These are phyloP conservation scores for Dicerorhinus sumatrensis DNA, from an alignment of 2,113 vertebrate genomes.

Conservation along the genomic window DNA sequence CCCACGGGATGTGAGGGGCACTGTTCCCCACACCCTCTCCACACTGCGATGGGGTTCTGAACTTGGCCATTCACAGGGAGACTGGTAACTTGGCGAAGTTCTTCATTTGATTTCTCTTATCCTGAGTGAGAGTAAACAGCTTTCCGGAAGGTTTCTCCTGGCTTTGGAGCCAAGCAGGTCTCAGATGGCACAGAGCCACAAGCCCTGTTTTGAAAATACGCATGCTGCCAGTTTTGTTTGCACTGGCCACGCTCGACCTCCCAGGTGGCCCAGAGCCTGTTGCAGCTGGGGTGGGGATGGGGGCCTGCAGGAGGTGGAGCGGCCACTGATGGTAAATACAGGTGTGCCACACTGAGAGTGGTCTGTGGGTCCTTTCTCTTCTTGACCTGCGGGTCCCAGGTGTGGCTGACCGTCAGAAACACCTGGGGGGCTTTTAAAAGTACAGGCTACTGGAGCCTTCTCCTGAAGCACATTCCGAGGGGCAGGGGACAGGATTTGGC, in stretches of 20 bases:
- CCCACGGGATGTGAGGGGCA: background rate
- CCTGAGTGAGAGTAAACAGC: background rate
- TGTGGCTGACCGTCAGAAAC: background rate
- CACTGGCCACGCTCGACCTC: background rate
- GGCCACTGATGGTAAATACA: background rate
- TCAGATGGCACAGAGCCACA: background rate
- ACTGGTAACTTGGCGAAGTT: accelerated
- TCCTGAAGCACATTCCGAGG: background rate
- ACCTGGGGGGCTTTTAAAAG: background rate
- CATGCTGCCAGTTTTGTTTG: background rate
- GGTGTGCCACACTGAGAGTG: background rate
- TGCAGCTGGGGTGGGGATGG: background rate
- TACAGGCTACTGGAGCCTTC: background rate
- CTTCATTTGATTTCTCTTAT: background rate
- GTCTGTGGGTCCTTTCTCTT: background rate
- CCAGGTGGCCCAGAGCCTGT: background rate
- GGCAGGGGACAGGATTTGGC: background rate
- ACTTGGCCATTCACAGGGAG: background rate
- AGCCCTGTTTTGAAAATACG: background rate
- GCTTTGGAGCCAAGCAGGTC: background rate
- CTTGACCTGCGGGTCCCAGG: background rate
- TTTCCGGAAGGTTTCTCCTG: background rate
- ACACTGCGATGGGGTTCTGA: background rate
- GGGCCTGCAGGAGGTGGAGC: background rate
- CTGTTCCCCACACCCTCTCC: too few species aligned